Conservation (phyloP, 2,888 invertebrate species). For the Herminia tarsipennalis region DNA sequence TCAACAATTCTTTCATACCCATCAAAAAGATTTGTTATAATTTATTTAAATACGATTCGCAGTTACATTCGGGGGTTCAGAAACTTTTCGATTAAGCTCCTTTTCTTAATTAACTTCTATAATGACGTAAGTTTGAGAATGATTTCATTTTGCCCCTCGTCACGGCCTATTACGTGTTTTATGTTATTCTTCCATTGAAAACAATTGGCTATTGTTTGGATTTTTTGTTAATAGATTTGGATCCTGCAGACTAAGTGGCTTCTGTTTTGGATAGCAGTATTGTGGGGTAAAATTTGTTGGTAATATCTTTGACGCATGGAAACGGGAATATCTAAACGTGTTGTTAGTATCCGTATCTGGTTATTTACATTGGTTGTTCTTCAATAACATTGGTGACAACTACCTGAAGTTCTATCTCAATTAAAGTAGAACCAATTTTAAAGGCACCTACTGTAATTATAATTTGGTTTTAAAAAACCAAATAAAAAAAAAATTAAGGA, state of each 20-base stretch:
- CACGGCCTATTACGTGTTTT: constrained; percentile 42
- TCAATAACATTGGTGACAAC: too few relatives aligned
- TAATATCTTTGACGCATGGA: too few relatives aligned
- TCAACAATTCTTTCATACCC: constrained; percentile 21
- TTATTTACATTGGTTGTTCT: too few relatives aligned
- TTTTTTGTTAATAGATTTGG: constrained; percentile 18
- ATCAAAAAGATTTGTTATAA: constrained; percentile 32
- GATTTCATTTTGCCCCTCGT: constrained; percentile 40
- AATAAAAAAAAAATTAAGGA: too few relatives aligned
- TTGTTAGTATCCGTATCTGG: too few relatives aligned
- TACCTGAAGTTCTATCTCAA: too few relatives aligned
- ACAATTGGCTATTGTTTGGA: constrained; percentile 40
- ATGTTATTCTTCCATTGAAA: constrained; percentile 46
- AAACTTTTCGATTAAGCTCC: constrained; percentile 65
- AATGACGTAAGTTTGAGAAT: constrained; percentile 55
- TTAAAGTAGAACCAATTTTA: too few relatives aligned
- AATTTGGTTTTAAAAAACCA: too few relatives aligned
- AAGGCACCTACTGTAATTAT: too few relatives aligned
- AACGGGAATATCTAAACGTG: too few relatives aligned
- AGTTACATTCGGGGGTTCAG: constrained; percentile 29
- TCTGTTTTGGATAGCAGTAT: constrained; percentile 8
- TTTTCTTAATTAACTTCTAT: constrained; percentile 51
- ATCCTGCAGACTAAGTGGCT: constrained; percentile 12
- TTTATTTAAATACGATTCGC: constrained; percentile 42
- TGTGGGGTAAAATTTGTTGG: too few relatives aligned